These are phyloP conservation scores for Anorthoa munda DNA, from an alignment of 2,888 invertebrate genomes.

Conservation along the genomic window DNA sequence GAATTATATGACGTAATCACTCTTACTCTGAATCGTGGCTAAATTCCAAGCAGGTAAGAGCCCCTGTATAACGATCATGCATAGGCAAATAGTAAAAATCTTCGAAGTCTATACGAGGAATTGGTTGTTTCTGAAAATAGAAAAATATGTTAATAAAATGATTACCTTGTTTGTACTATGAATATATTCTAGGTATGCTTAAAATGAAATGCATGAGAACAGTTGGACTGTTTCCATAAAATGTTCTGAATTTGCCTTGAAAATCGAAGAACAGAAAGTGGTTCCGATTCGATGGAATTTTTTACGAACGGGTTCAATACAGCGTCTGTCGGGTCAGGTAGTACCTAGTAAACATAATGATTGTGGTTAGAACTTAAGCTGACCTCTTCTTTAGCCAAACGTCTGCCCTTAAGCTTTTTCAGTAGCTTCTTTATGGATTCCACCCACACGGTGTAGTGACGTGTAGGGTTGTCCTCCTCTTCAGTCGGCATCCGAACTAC, in stretches of 20 bases:
- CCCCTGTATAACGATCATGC: constrained; percentile 94
- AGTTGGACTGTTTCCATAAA: too few species aligned
- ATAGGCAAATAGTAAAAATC: constrained; percentile 93
- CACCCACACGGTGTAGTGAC: constrained; percentile 78
- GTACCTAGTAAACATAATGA: neutral
- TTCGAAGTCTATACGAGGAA: constrained; percentile 82
- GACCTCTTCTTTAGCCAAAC: constrained; percentile 86
- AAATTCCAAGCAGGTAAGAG: constrained; percentile 92
- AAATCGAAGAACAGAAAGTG: too few species aligned
- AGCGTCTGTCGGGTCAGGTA: neutral
- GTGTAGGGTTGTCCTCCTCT: constrained; percentile 80
- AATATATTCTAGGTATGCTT: too few species aligned
- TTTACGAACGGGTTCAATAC: neutral
- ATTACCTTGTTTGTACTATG: too few species aligned
- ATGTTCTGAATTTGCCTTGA: too few species aligned
- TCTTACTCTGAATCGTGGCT: constrained; percentile 91
- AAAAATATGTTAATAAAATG: neutral
- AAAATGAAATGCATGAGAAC: too few species aligned
- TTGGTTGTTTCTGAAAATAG: constrained; percentile 81
- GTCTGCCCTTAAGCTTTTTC: constrained; percentile 85
- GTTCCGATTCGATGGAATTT: too few species aligned
- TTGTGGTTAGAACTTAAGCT: neutral
- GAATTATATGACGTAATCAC: neutral
- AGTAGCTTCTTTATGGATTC: constrained; percentile 78
- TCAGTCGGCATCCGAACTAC: constrained; percentile 83